A percentile compares a stretch with the other conserved stretches of the same genome.
Conservation (phyloP, 1,140 invertebrate genomes). For the Drosophila melanogaster region Release_6_plus_ISO1_MT NC_004354.4:18093501-18094000, state of each 20-base stretch:
- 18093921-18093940: slow-evolving; percentile 34
- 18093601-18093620: no score
- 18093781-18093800: slow-evolving; percentile 21
- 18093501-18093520: not conserved
- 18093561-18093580: slow-evolving; percentile 38
- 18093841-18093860: slow-evolving; percentile 35
- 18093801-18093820: slow-evolving; percentile 18
- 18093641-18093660: slow-evolving; percentile 11
- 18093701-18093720: slow-evolving; percentile 9
- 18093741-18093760: slow-evolving; percentile 18
- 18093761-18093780: slow-evolving; percentile 34
- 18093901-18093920: slow-evolving; percentile 28
- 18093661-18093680: not conserved
- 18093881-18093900: not conserved
- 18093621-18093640: no score
- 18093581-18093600: slow-evolving; percentile 29
- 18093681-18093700: slow-evolving; percentile 13
- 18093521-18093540: no score
- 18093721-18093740: slow-evolving; percentile 47
- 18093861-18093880: slow-evolving; percentile 10
- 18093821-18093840: slow-evolving; percentile 15
- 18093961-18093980: slow-evolving; percentile 46
- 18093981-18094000: slow-evolving; percentile 51
- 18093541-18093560: slow-evolving; percentile 22
- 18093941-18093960: slow-evolving; percentile 39